A percentile compares a stretch with the other conserved stretches of the same genome.
Conservation (phyloP, 2,113 vertebrate species). For the Microtus pennsylvanicus region DNA sequence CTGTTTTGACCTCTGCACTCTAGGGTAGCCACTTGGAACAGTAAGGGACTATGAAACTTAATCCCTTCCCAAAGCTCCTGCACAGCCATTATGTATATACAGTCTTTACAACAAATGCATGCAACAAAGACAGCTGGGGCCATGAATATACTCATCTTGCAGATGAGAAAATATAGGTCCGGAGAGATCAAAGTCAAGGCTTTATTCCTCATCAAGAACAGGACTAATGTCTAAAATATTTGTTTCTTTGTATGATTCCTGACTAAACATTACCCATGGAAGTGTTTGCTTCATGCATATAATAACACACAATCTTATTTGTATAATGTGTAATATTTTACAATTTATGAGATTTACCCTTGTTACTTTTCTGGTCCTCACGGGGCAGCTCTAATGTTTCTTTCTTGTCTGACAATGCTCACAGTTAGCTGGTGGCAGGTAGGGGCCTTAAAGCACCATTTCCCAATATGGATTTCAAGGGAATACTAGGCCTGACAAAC, state of each 20-base stretch:
- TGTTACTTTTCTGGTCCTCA: not conserved
- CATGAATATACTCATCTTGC: not conserved
- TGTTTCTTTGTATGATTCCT: not conserved
- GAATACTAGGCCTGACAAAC: not conserved
- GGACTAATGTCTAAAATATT: not conserved
- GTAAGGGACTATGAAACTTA: not conserved
- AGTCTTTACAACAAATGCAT: not conserved
- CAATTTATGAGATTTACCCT: not conserved
- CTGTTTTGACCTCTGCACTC: slow-evolving; percentile 12
- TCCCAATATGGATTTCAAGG: slow-evolving; percentile 3
- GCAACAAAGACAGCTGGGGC: not conserved
- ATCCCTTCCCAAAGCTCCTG: not conserved
- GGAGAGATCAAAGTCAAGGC: slow-evolving; percentile 10
- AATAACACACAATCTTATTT: not conserved
- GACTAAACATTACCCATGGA: not conserved
- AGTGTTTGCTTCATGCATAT: not conserved
- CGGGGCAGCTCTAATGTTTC: not conserved
- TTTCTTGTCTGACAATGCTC: not conserved
- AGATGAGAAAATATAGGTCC: not conserved
- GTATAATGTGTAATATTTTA: not conserved
- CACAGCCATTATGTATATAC: not conserved
- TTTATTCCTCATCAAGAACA: not conserved
- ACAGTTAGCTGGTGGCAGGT: not conserved
- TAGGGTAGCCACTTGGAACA: not conserved
- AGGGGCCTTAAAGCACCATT: not conserved